These are phyloP conservation scores for Ceyx melanurus DNA, from an alignment of 2,113 vertebrate genomes.

Conservation along the genomic window DNA sequence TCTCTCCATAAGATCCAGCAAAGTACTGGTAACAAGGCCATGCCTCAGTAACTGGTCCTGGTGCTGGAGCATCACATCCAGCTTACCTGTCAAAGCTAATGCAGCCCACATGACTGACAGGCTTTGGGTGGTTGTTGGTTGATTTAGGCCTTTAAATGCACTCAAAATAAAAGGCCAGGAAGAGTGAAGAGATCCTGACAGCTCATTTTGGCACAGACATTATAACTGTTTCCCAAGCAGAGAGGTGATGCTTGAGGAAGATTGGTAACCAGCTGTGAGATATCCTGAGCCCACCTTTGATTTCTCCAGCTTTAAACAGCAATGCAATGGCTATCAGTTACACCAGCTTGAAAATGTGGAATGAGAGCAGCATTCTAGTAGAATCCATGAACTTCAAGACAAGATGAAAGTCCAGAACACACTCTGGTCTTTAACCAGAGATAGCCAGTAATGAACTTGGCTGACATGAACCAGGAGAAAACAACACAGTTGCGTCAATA, in stretches of 20 bases:
- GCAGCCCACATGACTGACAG: rapidly evolving
- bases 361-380: neutral
- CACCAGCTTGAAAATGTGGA: rapidly evolving
- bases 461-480: neutral
- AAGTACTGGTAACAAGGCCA: neutral
- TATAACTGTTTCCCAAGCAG: neutral
- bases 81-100: neutral
- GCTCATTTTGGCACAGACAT: neutral
- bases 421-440: neutral
- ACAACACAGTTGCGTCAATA: neutral
- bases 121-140: neutral
- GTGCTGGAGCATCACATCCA: neutral
- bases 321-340: neutral
- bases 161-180: neutral
- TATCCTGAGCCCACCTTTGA: neutral
- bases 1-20: neutral
- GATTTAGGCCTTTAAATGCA: neutral
- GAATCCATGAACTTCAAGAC: neutral
- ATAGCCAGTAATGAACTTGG: neutral
- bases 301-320: neutral
- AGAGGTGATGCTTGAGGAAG: neutral
- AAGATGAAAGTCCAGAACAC: neutral
- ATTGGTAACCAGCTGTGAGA: neutral
- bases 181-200: neutral
- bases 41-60: neutral